A percentile compares a stretch with the other conserved stretches of the same genome.
phyloP scores from a whole-genome alignment of 2,113 vertebrate genomes.

The Takifugu bimaculatus region DNA sequence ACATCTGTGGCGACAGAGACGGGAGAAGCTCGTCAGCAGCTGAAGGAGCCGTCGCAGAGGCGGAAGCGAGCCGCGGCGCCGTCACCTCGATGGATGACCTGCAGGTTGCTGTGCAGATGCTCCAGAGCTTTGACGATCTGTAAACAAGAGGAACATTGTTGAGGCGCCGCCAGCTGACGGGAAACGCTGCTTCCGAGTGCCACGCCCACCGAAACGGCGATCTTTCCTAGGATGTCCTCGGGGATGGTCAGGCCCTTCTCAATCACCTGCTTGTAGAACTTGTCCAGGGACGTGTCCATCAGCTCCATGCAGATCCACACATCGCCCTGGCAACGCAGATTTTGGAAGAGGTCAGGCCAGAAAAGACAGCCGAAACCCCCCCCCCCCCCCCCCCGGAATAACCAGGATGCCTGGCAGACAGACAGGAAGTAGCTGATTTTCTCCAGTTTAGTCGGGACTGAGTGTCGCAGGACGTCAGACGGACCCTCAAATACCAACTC shows the following conservation, averaged over 20 bases:
- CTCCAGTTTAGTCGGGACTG: constrained; percentile 1
- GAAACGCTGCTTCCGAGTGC: no score
- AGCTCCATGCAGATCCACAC: constrained; percentile 99
- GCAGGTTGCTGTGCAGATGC: constrained; percentile 96
- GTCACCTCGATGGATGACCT: constrained; percentile 94
- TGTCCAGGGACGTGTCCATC: constrained; percentile 97
- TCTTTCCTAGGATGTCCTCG: constrained; percentile 95
- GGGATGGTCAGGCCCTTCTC: constrained; percentile 90
- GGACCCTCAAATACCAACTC: no score
- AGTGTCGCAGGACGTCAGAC: constrained; percentile 31
- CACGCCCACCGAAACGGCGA: constrained; percentile 88
- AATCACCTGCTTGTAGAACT: constrained; percentile 96
- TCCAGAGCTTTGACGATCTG: constrained; percentile 97
- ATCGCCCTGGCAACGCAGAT: constrained; percentile 79
- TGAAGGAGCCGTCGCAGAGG: neutral
- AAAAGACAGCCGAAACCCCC: neutral
- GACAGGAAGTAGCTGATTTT: constrained; percentile 37
- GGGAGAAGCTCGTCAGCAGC: neutral
- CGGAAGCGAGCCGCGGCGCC: constrained; percentile 19
- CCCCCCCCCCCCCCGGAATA: no score
- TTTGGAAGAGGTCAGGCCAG: constrained; percentile 7
- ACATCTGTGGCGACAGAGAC: constrained; percentile 77
- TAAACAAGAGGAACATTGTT: constrained; percentile 20
- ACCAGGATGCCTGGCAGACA: neutral
- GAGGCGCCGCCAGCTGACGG: neutral